These are phyloP conservation scores for Aleadryas rufinucha DNA, from an alignment of 2,113 vertebrate genomes.

Conservation along the genomic window DNA sequence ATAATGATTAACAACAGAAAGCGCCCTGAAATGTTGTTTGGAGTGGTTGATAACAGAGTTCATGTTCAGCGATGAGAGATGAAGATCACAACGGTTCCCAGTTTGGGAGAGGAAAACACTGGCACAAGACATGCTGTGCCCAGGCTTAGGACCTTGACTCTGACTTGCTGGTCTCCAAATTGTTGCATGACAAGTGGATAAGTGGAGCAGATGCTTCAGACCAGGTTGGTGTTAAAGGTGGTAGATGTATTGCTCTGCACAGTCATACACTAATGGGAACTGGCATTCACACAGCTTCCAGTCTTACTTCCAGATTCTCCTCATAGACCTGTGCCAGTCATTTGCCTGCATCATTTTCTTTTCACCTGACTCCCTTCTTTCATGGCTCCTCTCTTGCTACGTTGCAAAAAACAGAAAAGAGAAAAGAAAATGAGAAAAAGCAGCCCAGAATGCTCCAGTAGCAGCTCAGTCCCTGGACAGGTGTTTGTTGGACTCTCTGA, in stretches of 20 bases:
- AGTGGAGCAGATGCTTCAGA: slow-evolving; percentile 25
- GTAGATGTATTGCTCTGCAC: slow-evolving; percentile 24
- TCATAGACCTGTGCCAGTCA: not conserved
- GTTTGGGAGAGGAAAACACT: not conserved
- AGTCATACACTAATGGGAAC: not conserved
- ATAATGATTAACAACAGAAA: not conserved
- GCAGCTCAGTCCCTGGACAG: not conserved
- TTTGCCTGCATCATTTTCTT: not conserved
- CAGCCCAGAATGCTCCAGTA: not conserved
- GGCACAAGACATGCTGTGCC: slow-evolving; percentile 18
- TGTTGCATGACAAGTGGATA: not conserved
- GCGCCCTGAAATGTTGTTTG: not conserved
- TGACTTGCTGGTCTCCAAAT: slow-evolving; percentile 15
- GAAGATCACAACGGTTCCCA: not conserved
- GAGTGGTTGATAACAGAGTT: not conserved
- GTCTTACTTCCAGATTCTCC: not conserved
- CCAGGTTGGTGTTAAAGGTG: slow-evolving; percentile 28
- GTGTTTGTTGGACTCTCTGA: not conserved
- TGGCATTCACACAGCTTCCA: not conserved
- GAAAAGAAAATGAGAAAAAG: not conserved
- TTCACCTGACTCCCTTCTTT: not conserved
- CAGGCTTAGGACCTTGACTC: not conserved
- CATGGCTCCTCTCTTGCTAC: not conserved
- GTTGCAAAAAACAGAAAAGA: not conserved
- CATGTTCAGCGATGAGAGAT: not conserved